These are phyloP conservation scores for Zosterops lateralis DNA, from an alignment of 2,113 vertebrate species.

Conservation along the genomic window DNA sequence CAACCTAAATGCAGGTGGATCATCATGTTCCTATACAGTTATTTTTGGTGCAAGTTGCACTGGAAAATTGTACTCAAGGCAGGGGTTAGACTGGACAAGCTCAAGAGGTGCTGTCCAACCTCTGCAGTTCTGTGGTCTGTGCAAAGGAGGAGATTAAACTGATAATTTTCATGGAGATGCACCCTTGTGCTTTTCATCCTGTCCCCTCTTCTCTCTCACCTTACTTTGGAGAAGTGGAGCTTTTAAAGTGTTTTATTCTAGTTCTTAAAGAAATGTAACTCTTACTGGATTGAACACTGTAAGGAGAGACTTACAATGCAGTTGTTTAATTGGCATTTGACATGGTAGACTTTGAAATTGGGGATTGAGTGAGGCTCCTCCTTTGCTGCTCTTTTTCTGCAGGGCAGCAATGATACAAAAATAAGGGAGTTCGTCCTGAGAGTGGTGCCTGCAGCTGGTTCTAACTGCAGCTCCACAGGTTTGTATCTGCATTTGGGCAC, in stretches of 20 bases:
- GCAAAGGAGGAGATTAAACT: background rate
- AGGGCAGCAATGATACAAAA: background rate
- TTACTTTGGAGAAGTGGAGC: background rate
- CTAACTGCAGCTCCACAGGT: background rate
- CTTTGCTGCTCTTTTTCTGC: background rate
- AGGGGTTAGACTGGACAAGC: background rate
- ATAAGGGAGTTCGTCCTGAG: background rate
- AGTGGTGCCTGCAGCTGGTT: background rate
- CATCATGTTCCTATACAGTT: background rate
- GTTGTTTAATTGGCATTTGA: background rate
- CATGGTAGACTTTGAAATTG: background rate
- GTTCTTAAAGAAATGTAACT: background rate
- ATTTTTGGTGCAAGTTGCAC: background rate
- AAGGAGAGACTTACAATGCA: background rate
- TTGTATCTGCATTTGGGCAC: background rate
- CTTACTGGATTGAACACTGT: background rate
- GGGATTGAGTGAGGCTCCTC: background rate
- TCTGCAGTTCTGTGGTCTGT: background rate
- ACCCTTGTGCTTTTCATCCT: background rate
- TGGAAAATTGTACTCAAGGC: background rate
- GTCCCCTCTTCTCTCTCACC: background rate
- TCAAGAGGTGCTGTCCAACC: background rate
- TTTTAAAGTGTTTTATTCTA: background rate
- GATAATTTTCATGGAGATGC: background rate
- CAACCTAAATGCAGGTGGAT: background rate